phyloP scores from a whole-genome alignment of 1,140 invertebrate genomes.

The Macrotrachela quadricornifera region DNA sequence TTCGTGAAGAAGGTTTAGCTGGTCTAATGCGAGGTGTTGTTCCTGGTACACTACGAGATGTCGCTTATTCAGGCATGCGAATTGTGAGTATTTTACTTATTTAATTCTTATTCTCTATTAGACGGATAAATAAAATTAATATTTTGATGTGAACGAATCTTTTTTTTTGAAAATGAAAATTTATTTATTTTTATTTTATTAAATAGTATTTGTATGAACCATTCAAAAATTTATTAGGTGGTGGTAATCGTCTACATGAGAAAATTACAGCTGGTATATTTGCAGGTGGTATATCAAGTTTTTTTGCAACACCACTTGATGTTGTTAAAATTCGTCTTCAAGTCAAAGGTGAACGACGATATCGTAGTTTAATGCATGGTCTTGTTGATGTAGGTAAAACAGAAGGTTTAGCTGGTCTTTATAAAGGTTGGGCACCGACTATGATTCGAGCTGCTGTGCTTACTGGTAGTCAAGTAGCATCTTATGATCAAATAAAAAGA shows the following conservation, averaged over 20 bases:
- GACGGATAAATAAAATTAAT: too few species aligned
- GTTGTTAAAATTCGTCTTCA: slow-evolving; percentile 2
- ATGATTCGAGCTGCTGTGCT: neutral
- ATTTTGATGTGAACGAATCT: too few species aligned
- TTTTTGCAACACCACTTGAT: slow-evolving; percentile 14
- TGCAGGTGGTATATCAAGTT: slow-evolving; percentile 10
- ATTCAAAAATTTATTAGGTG: neutral
- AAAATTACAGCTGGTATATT: neutral
- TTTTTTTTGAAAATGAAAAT: too few species aligned
- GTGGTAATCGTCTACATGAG: neutral
- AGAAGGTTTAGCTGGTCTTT: neutral
- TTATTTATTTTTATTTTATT: neutral
- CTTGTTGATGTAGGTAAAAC: neutral
- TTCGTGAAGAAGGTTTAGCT: slow-evolving; percentile 14
- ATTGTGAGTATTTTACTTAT: neutral
- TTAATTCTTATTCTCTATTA: neutral
- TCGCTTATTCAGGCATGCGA: neutral
- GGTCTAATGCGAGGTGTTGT: slow-evolving; percentile 16
- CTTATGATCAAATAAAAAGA: slow-evolving; percentile 17
- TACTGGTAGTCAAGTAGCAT: slow-evolving; percentile 12
- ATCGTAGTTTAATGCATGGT: neutral
- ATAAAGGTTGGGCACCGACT: neutral
- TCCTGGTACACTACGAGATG: neutral
- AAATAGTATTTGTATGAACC: neutral
- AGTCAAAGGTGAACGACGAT: neutral